A percentile compares a stretch with the other conserved stretches of the same genome.
Evolutionary conservation across 2,888 invertebrate species (phyloP).

Genomic region (Ectropis crepuscularia): DNA sequence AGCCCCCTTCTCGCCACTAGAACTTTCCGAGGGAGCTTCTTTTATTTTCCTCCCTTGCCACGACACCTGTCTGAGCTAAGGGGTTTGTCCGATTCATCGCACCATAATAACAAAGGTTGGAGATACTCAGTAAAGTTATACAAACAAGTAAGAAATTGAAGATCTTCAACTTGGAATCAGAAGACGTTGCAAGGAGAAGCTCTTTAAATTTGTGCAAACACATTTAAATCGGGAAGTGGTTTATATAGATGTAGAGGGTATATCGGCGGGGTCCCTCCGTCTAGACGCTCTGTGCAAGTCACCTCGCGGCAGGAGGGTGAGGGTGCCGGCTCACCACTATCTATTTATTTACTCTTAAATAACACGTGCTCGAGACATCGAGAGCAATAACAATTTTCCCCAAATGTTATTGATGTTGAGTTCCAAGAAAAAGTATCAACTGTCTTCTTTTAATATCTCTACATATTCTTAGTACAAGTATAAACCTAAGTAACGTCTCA

Average conservation of each 20-base stretch:
- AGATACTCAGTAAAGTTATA: conserved; percentile 9
- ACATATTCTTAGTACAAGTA: neutral
- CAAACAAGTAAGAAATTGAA: neutral
- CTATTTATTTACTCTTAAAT: conserved; percentile 79
- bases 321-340: conserved; percentile 76
- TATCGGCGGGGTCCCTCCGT: conserved; percentile 73
- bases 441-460: neutral
- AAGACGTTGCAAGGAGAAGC: conserved; percentile 27
- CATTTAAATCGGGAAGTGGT: conserved; percentile 49
- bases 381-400: conserved; percentile 53
- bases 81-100: conserved; percentile 36
- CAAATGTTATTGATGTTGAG: conserved; percentile 24
- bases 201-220: conserved; percentile 47
- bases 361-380: conserved; percentile 71
- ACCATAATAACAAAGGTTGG: conserved; percentile 9
- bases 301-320: conserved; percentile 69
- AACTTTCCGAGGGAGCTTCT: conserved; percentile 48
- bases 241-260: conserved; percentile 52
- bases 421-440: conserved; percentile 3
- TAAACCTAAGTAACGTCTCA: conserved; percentile 9
- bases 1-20: conserved; percentile 51
- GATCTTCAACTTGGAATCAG: conserved; percentile 21
- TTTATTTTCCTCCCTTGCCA: conserved; percentile 48
- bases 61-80: conserved; percentile 39
- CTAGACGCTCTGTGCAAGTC: conserved; percentile 81